These are phyloP conservation scores for Apodemia hepburni DNA, from an alignment of 2,888 invertebrate species.

Conservation along the genomic window DNA sequence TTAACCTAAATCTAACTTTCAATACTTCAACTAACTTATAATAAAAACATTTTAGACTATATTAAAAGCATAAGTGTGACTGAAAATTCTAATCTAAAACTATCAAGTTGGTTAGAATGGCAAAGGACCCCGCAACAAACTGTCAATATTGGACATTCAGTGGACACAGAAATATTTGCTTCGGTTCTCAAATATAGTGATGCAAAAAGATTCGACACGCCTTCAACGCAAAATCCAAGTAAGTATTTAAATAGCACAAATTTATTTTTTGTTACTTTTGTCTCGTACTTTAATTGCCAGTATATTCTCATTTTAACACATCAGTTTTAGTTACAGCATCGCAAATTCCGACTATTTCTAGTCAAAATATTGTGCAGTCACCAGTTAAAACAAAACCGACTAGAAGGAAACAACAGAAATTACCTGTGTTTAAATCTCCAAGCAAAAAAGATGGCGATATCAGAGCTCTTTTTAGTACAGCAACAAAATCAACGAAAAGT, in stretches of 20 bases:
- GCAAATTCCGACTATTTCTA: constrained; percentile 43
- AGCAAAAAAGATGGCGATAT: constrained; percentile 75
- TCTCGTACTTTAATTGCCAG: no score
- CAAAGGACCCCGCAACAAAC: constrained; percentile 67
- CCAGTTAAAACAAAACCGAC: constrained; percentile 42
- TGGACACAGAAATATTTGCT: constrained; percentile 59
- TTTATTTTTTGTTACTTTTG: not conserved
- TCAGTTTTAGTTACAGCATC: constrained; percentile 27
- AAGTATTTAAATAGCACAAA: constrained; percentile 31
- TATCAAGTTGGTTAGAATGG: constrained; percentile 67
- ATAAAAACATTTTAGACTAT: constrained; percentile 35
- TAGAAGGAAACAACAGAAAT: constrained; percentile 50
- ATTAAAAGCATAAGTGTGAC: constrained; percentile 29
- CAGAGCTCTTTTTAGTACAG: constrained; percentile 73
- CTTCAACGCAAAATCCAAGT: constrained; percentile 61
- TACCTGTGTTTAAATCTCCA: constrained; percentile 44
- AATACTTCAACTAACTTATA: not conserved
- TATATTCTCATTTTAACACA: not conserved
- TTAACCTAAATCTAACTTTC: no score
- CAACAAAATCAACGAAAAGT: constrained; percentile 67
- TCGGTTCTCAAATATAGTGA: constrained; percentile 71
- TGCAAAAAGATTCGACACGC: constrained; percentile 64
- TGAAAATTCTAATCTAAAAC: constrained; percentile 37
- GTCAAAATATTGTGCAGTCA: constrained; percentile 32
- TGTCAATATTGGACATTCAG: constrained; percentile 65